Evolutionary conservation across 2,113 vertebrate genomes (phyloP).

Genomic region (Amblyornis subalaris): DNA sequence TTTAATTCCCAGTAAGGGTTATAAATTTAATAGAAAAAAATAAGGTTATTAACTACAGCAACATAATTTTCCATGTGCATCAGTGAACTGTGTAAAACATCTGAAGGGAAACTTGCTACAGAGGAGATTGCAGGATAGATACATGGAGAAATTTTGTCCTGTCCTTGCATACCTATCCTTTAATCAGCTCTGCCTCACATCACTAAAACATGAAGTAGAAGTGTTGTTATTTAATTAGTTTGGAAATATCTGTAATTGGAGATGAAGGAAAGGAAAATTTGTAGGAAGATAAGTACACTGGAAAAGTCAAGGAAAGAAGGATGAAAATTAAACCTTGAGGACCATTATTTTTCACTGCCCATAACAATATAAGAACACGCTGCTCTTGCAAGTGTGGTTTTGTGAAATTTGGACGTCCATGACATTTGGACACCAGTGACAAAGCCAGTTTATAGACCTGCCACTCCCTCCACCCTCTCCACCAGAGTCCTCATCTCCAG

Average conservation of each 20-base stretch:
- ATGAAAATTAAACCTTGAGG: neutral
- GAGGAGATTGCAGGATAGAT: neutral
- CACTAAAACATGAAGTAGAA: neutral
- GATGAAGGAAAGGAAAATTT: neutral
- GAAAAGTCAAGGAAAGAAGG: neutral
- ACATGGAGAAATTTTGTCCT: neutral
- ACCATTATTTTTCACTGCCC: neutral
- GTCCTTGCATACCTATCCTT: conserved; percentile 13
- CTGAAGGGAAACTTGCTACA: conserved; percentile 41
- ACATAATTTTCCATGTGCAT: conserved; percentile 55
- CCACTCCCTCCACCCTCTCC: neutral
- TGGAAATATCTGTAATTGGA: neutral
- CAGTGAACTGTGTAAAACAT: conserved; percentile 60
- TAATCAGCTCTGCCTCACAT: neutral
- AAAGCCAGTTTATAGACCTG: neutral
- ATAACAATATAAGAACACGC: neutral
- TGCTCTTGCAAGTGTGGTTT: neutral
- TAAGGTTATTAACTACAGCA: conserved; percentile 59
- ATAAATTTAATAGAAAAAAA: conserved; percentile 60
- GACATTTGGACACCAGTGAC: neutral
- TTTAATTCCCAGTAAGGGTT: conserved; percentile 15
- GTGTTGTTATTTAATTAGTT: neutral
- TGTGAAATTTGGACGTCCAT: neutral
- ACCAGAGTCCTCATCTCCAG: neutral
- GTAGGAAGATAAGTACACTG: neutral